These are phyloP conservation scores for Pantala flavescens DNA, from an alignment of 1,140 invertebrate species.

Conservation along the genomic window DNA sequence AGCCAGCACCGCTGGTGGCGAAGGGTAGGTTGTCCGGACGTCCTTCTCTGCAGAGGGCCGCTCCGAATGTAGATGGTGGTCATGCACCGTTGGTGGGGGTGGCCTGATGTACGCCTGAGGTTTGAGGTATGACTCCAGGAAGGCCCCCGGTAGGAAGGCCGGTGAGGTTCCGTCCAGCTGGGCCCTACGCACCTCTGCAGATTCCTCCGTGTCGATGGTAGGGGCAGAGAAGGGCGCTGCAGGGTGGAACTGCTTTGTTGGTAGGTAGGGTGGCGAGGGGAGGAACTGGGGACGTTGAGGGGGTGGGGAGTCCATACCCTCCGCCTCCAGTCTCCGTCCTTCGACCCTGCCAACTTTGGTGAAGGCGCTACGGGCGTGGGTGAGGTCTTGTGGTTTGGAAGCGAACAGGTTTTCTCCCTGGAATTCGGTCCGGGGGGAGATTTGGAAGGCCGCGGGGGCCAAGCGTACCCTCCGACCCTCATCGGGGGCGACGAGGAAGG, in stretches of 20 bases:
- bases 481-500: slow-evolving; percentile 75
- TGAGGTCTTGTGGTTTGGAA: slow-evolving; percentile 28
- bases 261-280: slow-evolving; percentile 16
- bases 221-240: slow-evolving; percentile 28
- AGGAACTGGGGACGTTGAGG: slow-evolving; percentile 11
- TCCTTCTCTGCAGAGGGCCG: slow-evolving; percentile 38
- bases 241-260: slow-evolving; percentile 20
- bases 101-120: slow-evolving; percentile 31
- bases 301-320: slow-evolving; percentile 14
- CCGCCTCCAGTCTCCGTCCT: slow-evolving; percentile 24
- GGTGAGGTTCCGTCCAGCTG: slow-evolving; percentile 20
- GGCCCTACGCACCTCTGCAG: slow-evolving; percentile 34
- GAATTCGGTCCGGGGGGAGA: slow-evolving; percentile 23
- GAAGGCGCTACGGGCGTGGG: slow-evolving; percentile 32
- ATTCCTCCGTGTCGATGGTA: slow-evolving; percentile 37
- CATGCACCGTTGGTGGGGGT: slow-evolving; percentile 33
- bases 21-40: slow-evolving; percentile 31
- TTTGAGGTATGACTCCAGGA: slow-evolving; percentile 32
- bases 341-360: slow-evolving; percentile 33
- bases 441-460: slow-evolving; percentile 26
- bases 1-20: slow-evolving; percentile 12
- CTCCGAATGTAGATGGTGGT: slow-evolving; percentile 35
- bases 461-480: slow-evolving; percentile 40
- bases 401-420: slow-evolving; percentile 27
- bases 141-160: slow-evolving; percentile 27